Conservation (phyloP, 2,888 invertebrate species). For the Oegoconia quadripuncta region DNA sequence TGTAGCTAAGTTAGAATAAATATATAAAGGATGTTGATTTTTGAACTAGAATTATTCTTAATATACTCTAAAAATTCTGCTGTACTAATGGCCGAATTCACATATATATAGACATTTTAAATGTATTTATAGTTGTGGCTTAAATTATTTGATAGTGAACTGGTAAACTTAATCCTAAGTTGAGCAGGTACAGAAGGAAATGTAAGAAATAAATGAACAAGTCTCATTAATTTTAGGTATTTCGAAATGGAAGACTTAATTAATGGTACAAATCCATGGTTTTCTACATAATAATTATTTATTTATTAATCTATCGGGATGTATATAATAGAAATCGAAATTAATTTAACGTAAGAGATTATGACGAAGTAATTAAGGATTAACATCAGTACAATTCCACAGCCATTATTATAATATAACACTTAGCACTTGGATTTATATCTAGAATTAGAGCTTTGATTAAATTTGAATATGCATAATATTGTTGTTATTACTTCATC, state of each 20-base stretch:
- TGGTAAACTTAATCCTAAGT: constrained; percentile 46
- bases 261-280: constrained; percentile 66
- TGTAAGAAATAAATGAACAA: constrained; percentile 40
- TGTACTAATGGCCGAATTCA: constrained; percentile 3
- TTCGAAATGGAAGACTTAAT: constrained; percentile 74
- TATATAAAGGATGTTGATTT: too few relatives aligned
- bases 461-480: constrained; percentile 40
- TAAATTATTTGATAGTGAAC: constrained; percentile 32
- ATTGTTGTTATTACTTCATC: constrained; percentile 36
- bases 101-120: constrained; percentile 7
- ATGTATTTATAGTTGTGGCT: constrained; percentile 16
- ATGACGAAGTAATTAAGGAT: constrained; percentile 57
- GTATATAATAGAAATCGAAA: constrained; percentile 41
- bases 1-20: too few relatives aligned
- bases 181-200: constrained; percentile 62
- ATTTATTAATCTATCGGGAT: constrained; percentile 44
- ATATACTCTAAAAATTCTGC: background rate
- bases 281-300: constrained; percentile 47
- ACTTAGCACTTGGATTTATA: constrained; percentile 65
- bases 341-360: constrained; percentile 44
- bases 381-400: constrained; percentile 74
- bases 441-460: constrained; percentile 49
- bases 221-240: constrained; percentile 47
- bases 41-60: constrained; percentile 8
- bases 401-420: constrained; percentile 70